Evolutionary conservation across 1,140 invertebrate genomes (phyloP).

Genomic region (Reticulitermes speratus): DNA sequence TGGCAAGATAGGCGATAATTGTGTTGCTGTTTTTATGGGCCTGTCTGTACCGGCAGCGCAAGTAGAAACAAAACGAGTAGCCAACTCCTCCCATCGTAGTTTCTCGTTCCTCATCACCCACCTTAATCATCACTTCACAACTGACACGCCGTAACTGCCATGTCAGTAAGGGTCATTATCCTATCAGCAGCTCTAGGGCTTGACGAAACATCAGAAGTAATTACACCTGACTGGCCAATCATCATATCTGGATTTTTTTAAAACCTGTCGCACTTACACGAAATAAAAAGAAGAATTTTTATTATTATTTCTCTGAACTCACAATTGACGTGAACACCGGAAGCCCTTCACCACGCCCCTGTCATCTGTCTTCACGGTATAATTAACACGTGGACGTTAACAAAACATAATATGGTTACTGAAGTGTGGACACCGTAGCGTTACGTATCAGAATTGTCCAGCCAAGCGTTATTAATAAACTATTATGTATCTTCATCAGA

Average conservation of each 20-base stretch:
- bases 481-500: no score
- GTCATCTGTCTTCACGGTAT: not conserved
- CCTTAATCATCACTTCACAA: slow-evolving; percentile 15
- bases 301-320: slow-evolving; percentile 2
- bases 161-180: slow-evolving; percentile 14
- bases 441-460: no score
- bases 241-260: slow-evolving; percentile 6
- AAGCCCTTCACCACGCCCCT: not conserved
- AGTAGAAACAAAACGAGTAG: not conserved
- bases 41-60: not conserved
- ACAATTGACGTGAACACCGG: not conserved
- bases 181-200: not conserved
- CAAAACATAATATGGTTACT: not conserved
- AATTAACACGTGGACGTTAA: not conserved
- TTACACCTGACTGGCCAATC: slow-evolving; percentile 17
- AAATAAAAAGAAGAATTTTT: not conserved
- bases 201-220: slow-evolving; percentile 7
- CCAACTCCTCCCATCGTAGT: not conserved
- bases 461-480: no score
- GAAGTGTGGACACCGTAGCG: not conserved
- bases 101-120: not conserved
- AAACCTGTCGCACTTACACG: not conserved
- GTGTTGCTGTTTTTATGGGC: not conserved
- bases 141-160: slow-evolving; percentile 16
- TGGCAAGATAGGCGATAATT: no score